Percentiles rank a stretch among this genome's conserved stretches.
phyloP scores from a whole-genome alignment of 2,113 vertebrate genomes.

The Catagonus wagneri region DNA sequence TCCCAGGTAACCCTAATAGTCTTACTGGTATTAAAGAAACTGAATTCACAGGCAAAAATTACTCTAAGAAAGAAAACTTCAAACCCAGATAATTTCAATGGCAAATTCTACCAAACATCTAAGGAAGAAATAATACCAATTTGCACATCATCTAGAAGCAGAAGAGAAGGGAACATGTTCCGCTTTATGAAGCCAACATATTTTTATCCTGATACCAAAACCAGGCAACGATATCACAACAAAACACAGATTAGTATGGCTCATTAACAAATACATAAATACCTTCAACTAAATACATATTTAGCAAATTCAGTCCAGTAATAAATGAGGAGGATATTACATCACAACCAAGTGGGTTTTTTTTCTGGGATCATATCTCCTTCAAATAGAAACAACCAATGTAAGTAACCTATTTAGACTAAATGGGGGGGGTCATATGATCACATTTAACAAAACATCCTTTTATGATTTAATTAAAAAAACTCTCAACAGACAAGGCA shows the following conservation, averaged over 20 bases:
- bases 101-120: background rate
- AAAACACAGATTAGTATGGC: background rate
- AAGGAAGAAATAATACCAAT: background rate
- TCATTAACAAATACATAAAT: background rate
- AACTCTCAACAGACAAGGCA: background rate
- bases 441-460: background rate
- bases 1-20: background rate
- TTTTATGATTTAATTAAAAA: background rate
- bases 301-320: background rate
- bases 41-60: background rate
- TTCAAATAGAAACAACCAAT: conserved; percentile 24
- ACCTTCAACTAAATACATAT: background rate
- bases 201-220: background rate
- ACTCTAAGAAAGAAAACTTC: background rate
- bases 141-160: background rate
- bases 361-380: background rate
- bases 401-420: background rate
- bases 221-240: background rate
- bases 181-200: background rate
- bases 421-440: background rate
- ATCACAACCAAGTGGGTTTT: background rate
- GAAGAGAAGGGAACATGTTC: background rate
- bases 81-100: background rate
- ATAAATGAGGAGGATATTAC: background rate
- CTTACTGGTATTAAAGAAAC: background rate